Percentiles rank a stretch among this genome's conserved stretches.
phyloP scores from a whole-genome alignment of 2,113 vertebrate species.

The Hemiscyllium ocellatum region DNA sequence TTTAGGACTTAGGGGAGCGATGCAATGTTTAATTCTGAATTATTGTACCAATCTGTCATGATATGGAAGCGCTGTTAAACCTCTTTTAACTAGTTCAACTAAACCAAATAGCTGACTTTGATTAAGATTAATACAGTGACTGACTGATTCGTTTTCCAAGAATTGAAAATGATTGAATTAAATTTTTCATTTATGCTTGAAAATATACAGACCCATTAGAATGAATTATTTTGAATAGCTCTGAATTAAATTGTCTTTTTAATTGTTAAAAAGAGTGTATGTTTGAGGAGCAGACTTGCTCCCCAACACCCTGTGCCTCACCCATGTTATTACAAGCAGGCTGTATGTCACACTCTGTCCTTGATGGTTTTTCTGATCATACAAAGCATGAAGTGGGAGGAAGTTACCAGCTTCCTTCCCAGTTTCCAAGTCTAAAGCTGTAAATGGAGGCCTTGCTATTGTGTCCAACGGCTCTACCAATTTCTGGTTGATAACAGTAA shows the following conservation, averaged over 20 bases:
- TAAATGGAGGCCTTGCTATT: background rate
- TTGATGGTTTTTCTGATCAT: background rate
- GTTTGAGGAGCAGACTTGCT: background rate
- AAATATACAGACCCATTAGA: background rate
- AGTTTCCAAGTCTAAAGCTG: no score
- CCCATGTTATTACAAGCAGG: background rate
- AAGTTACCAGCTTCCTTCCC: background rate
- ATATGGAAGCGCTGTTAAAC: background rate
- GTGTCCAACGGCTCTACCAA: background rate
- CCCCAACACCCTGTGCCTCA: background rate
- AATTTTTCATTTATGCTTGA: background rate
- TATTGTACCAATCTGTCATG: background rate
- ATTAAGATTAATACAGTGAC: no score
- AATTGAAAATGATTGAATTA: background rate
- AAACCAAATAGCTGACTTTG: background rate
- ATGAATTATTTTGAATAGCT: background rate
- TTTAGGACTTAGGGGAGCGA: background rate
- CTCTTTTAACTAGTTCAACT: background rate
- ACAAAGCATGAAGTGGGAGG: background rate
- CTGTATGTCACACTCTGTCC: background rate
- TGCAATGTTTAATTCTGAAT: slow-evolving; percentile 3
- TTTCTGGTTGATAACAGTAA: background rate
- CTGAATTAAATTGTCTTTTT: background rate
- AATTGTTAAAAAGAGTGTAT: background rate
- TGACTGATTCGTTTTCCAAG: background rate